These are phyloP conservation scores for Chelmon rostratus DNA, from an alignment of 2,797 vertebrate genomes.

Conservation along the genomic window DNA sequence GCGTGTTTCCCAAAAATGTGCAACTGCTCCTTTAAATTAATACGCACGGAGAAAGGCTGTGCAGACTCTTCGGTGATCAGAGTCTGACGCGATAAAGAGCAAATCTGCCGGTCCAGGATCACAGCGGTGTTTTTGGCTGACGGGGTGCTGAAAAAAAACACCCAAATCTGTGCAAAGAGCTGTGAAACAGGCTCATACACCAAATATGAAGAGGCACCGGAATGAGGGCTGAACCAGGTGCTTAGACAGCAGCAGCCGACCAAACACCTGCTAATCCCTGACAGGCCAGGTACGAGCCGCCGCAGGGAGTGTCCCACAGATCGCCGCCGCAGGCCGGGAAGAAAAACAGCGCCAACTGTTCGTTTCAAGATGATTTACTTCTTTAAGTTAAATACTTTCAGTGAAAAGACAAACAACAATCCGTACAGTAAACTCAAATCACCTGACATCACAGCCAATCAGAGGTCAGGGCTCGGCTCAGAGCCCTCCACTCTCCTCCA, in stretches of 20 bases:
- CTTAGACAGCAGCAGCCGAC: slow-evolving; percentile 5
- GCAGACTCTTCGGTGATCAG: not conserved
- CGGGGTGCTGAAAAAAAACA: no score
- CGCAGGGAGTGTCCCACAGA: no score
- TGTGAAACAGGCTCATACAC: slow-evolving; percentile 11
- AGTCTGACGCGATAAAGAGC: no score
- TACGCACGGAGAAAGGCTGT: not conserved
- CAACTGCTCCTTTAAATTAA: not conserved
- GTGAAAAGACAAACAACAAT: slow-evolving; percentile 32
- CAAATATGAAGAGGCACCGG: slow-evolving; percentile 1
- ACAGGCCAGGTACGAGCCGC: not conserved
- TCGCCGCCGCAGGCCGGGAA: no score
- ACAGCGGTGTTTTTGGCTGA: not conserved
- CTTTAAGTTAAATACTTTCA: slow-evolving; percentile 10
- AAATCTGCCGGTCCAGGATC: not conserved
- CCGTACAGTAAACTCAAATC: not conserved
- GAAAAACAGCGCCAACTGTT: no score
- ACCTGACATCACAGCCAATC: not conserved
- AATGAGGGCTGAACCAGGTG: not conserved
- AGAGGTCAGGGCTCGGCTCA: slow-evolving; percentile 64
- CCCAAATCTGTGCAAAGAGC: slow-evolving; percentile 5
- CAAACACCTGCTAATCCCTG: not conserved
- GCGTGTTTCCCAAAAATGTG: no score
- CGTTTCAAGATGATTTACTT: slow-evolving; percentile 31
- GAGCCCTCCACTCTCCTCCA: slow-evolving; percentile 90